Evolutionary conservation across 2,888 invertebrate genomes (phyloP), one percentile per base, ranked within the genome.

Genomic region (Incurvaria masculella): DNA sequence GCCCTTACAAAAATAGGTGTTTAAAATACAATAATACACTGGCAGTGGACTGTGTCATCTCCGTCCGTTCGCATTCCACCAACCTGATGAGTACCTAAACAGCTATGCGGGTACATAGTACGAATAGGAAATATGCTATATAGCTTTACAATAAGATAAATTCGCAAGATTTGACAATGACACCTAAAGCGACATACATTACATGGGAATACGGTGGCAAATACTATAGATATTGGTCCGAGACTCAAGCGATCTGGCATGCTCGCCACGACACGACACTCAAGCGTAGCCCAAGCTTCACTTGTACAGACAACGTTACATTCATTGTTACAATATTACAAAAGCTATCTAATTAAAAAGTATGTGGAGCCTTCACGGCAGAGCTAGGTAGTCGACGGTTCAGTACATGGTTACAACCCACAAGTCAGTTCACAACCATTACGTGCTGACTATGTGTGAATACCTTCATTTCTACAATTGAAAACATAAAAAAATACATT

Each of bases 1-100:
- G 76, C 76, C 76, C 74, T 75, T 78, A 78, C 68, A 79, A 78
- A 78, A 76, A 76, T 76, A 78, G 76, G 71, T 75, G 73, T 74
- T 75, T 72, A 74, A 21, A 47, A 66, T 75, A 73, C 70, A 68
- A 66, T 68, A 72, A 72, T 68, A 74, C 69, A 72, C 73, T 73
- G 70, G 64, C 61, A 33, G 33, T n/a, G 33, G 33, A n/a, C n/a
- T n/a, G n/a, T n/a, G n/a, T 21, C 43, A n/a, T 21, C 21, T 23
- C 10, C 19, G n/a, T 20, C n/a, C 20, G 20, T 21, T 6, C n/a
- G n/a, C n/a, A 14, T 6, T 39, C 4, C 39, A 39, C 11, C 39
- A 2, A 46, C 18, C 26, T 64, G 33, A 14, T 14, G 14, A 4
- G 23, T 70, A n/a, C n/a, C 71, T 73, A 75, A 72, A 76, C 76